Evolutionary conservation across 2,888 invertebrate genomes (phyloP).

Genomic region (Epinotia demarniana): DNA sequence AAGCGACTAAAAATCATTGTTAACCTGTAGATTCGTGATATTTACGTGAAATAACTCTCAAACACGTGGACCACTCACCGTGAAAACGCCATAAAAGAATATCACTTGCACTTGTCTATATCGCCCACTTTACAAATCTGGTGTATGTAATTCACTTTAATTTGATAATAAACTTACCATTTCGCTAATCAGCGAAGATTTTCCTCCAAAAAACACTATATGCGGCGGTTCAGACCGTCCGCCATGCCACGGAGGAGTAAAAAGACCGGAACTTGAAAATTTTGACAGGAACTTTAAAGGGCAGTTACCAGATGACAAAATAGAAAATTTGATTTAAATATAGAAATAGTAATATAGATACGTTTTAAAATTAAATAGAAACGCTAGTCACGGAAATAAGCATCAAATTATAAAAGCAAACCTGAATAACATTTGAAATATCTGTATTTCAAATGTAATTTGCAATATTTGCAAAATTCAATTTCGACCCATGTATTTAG

Average conservation of each 20-base stretch:
- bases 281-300: slow-evolving; percentile 65
- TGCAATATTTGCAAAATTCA: background rate
- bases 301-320: slow-evolving; percentile 66
- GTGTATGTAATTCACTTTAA: slow-evolving; percentile 52
- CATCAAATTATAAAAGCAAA: background rate
- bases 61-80: slow-evolving; percentile 58
- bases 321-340: background rate
- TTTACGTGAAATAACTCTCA: slow-evolving; percentile 48
- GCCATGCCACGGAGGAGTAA: slow-evolving; percentile 84
- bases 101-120: slow-evolving; percentile 60
- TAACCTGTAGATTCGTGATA: slow-evolving; percentile 44
- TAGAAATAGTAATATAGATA: background rate
- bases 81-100: slow-evolving; percentile 34
- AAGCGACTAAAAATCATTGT: slow-evolving; percentile 45
- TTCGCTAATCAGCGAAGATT: slow-evolving; percentile 80
- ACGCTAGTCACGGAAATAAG: background rate
- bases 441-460: background rate
- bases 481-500: slow-evolving; percentile 30
- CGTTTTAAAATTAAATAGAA: background rate
- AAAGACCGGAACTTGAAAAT: slow-evolving; percentile 78
- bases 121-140: slow-evolving; percentile 52
- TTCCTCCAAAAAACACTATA: slow-evolving; percentile 79
- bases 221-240: slow-evolving; percentile 79
- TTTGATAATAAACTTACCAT: slow-evolving; percentile 71
- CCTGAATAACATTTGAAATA: too few species aligned